phyloP scores from a whole-genome alignment of 2,797 vertebrate genomes.

The Malurus splendens region DNA sequence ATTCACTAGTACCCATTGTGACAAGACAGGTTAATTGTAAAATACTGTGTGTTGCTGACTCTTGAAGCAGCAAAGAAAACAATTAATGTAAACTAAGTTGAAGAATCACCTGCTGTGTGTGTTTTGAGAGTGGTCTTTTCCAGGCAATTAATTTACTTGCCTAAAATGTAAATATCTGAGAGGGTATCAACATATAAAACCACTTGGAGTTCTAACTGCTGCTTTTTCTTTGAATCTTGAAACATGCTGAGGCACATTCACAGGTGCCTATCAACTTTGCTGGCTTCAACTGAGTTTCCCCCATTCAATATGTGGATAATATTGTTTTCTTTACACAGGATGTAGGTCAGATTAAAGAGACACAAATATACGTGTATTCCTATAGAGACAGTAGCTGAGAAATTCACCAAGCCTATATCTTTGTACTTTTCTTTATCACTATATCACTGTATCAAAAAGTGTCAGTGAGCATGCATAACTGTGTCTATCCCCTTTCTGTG shows the following conservation, averaged over 20 bases:
- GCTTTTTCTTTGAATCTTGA: background rate
- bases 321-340: background rate
- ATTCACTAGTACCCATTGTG: background rate
- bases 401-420: background rate
- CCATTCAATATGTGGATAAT: background rate
- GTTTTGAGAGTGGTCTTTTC: slow-evolving; percentile 28
- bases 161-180: slow-evolving; percentile 28
- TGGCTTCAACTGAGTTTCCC: background rate
- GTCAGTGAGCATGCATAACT: accelerated
- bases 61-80: slow-evolving; percentile 14
- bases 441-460: too few species aligned
- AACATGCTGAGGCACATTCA: background rate
- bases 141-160: slow-evolving; percentile 38
- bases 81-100: slow-evolving; percentile 35
- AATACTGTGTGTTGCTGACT: background rate
- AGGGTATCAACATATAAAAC: background rate
- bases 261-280: background rate
- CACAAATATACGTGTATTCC: background rate
- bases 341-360: background rate
- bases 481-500: background rate
- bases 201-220: background rate
- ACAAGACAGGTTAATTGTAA: slow-evolving; percentile 5
- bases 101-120: slow-evolving; percentile 27
- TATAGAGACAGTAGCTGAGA: background rate
- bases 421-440: background rate